Percentiles rank a stretch among this genome's conserved stretches.
phyloP scores from a whole-genome alignment of 2,113 vertebrate genomes.

The Falco punctatus region DNA sequence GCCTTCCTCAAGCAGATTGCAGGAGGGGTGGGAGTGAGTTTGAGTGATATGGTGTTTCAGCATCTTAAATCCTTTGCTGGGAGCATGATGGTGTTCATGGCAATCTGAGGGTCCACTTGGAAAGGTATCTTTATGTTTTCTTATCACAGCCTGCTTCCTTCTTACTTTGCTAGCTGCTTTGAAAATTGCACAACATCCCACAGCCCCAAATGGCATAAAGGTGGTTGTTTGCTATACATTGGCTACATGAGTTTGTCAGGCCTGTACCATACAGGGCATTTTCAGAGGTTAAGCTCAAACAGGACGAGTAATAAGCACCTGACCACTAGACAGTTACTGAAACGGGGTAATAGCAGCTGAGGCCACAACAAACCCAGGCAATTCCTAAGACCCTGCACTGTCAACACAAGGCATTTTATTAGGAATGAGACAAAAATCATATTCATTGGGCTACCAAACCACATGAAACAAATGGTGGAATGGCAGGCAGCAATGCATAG shows the following conservation, averaged over 20 bases:
- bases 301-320: background rate
- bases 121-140: background rate
- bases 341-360: background rate
- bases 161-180: background rate
- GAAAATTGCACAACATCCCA: background rate
- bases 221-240: background rate
- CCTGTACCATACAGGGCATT: background rate
- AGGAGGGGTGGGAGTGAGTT: background rate
- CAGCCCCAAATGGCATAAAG: background rate
- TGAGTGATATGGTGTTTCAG: background rate
- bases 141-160: background rate
- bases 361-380: background rate
- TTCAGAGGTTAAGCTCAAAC: background rate
- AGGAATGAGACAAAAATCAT: background rate
- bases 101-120: background rate
- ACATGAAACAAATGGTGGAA: background rate
- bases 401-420: background rate
- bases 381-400: background rate
- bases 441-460: background rate
- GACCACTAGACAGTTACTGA: background rate
- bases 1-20: background rate
- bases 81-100: background rate
- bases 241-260: background rate
- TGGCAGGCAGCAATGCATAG: background rate
- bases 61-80: background rate